Evolutionary conservation across 2,888 invertebrate genomes (phyloP), one percentile per base, ranked within the genome.

Genomic region (Cataglyphis rosenhaueri): DNA sequence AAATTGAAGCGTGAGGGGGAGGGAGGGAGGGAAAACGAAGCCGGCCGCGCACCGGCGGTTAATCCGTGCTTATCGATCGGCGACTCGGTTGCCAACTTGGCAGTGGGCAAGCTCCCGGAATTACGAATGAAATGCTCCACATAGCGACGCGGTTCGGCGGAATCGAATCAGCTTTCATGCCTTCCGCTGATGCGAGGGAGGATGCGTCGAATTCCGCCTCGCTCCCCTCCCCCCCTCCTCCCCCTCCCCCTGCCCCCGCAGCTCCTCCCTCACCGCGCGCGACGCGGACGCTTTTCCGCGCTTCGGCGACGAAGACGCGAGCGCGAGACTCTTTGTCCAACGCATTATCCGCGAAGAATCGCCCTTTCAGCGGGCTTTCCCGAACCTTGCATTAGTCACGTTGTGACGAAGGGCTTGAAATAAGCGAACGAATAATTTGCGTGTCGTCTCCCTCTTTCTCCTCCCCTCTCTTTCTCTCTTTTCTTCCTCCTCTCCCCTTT

Each of bases 51-150:
- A 25, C 25, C 25, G 25, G 25, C 25, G 87, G 89, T 91, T 91
- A 91, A 90, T 91, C 87, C 85, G 85, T 75, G 85, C 82, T 89
- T 91, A 91, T 91, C 91, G 91, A 91, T 91, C 91, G 90, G 18
- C 86, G 25, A 84, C 83, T 84, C 87, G 86, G 88, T 91, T 91
- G 90, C 91, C 91, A 91, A 91, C 88, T 91, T 91, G 91, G 90
- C 90, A 89, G 89, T 87, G 86, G 86, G 87, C 78, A 64, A 87
- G 89, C 89, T 89, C 88, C 85, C 85, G 87, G 87, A 86, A 89
- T 90, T 90, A 83, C 89, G 86, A 89, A 85, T 85, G 89, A 89
- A 89, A 89, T 87, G 85, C 82, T 89, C 89, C 73, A 86, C 85
- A 89, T 88, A 89, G 84, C 81, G 68, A 84, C 70, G 81, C 82